phyloP scores from a whole-genome alignment of 1,140 invertebrate species.

The Tenebrio molitor region DNA sequence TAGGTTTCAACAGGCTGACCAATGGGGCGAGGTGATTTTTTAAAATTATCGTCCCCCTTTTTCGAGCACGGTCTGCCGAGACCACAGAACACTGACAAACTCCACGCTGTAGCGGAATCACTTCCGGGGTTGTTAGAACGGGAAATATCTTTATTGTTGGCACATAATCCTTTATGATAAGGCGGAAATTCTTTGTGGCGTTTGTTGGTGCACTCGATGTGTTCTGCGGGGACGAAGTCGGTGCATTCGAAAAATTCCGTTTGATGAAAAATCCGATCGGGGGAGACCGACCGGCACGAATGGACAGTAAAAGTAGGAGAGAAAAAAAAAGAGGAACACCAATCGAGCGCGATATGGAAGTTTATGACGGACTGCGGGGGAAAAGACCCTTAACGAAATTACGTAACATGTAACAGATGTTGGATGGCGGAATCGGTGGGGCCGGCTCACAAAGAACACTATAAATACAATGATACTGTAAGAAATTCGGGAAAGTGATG shows the following conservation, averaged over 20 bases:
- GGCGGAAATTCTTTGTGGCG: neutral
- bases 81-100: neutral
- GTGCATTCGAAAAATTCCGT: neutral
- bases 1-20: conserved; percentile 7
- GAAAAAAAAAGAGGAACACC: neutral
- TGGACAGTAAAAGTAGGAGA: neutral
- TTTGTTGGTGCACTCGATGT: neutral
- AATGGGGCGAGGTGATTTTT: neutral
- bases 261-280: neutral
- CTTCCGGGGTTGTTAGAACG: conserved; percentile 1
- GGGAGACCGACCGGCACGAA: too few relatives aligned
- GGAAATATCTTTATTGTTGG: conserved; percentile 1
- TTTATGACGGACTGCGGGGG: conserved; percentile 25
- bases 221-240: too few relatives aligned
- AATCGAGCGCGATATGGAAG: neutral
- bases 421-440: neutral
- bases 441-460: neutral
- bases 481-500: too few relatives aligned
- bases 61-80: neutral
- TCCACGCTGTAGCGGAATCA: neutral
- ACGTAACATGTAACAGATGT: conserved; percentile 35
- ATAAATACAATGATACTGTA: neutral
- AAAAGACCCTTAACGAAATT: conserved; percentile 15
- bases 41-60: neutral
- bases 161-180: neutral